Conservation (phyloP, 2,888 invertebrate genomes). For the Spisula solida region DNA sequence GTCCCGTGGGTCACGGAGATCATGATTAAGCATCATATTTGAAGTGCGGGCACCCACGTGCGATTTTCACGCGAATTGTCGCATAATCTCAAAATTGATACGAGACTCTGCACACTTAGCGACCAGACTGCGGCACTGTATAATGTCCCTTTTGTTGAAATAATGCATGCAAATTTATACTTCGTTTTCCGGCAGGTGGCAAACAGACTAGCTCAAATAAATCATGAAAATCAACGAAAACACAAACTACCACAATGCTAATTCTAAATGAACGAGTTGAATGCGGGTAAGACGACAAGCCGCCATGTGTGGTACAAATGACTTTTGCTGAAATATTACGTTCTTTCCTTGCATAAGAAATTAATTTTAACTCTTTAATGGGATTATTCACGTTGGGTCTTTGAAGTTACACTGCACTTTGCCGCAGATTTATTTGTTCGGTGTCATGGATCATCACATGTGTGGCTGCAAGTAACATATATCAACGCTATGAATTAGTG, state of each 20-base stretch:
- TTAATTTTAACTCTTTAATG: conserved; percentile 21
- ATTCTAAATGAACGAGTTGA: conserved; percentile 17
- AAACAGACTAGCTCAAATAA: background rate
- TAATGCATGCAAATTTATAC: conserved; percentile 57
- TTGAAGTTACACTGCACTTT: conserved; percentile 21
- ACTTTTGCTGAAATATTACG: conserved; percentile 16
- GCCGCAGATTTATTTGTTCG: conserved; percentile 26
- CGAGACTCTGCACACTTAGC: conserved; percentile 44
- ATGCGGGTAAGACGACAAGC: conserved; percentile 16
- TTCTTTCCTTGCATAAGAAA: conserved; percentile 28
- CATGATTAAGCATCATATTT: conserved; percentile 54
- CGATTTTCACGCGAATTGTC: conserved; percentile 60
- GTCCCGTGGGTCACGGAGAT: conserved; percentile 31
- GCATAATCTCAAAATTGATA: conserved; percentile 42
- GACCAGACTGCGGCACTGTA: conserved; percentile 45
- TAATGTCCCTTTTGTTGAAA: conserved; percentile 43
- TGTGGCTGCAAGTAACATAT: conserved; percentile 2
- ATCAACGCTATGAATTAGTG: background rate
- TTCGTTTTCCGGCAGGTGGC: conserved; percentile 51
- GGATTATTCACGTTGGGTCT: conserved; percentile 11
- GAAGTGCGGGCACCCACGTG: conserved; percentile 43
- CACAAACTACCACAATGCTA: conserved; percentile 29
- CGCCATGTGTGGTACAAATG: conserved; percentile 20
- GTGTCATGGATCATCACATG: conserved; percentile 14
- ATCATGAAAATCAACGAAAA: conserved; percentile 21